Evolutionary conservation across 2,797 vertebrate genomes (phyloP).

Genomic region (Vipera ursinii): DNA sequence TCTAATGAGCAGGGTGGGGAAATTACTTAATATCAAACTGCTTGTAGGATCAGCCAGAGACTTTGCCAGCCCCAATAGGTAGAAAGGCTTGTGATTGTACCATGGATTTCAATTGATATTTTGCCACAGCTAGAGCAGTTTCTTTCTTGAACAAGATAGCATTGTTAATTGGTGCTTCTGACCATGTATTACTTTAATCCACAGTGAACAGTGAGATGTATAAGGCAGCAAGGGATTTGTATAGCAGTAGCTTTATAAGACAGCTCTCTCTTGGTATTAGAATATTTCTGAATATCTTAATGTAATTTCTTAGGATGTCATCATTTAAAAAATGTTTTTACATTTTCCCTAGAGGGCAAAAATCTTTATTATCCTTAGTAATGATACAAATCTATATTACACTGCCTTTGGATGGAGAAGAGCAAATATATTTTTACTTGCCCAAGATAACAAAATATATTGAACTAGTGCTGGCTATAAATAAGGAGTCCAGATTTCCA

Average conservation of each 20-base stretch:
- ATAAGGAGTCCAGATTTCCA: not conserved
- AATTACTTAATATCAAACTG: not conserved
- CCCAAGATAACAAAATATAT: not conserved
- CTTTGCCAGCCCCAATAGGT: not conserved
- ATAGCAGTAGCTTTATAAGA: not conserved
- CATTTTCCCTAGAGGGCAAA: not conserved
- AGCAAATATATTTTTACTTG: not conserved
- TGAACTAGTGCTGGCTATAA: not conserved
- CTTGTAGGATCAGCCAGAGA: not conserved
- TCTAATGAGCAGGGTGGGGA: not conserved
- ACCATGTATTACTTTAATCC: not conserved
- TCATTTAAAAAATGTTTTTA: not conserved
- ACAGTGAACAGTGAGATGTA: too few relatives aligned
- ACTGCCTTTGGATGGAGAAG: not conserved
- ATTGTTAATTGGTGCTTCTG: not conserved
- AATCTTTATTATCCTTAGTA: not conserved
- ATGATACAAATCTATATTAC: not conserved
- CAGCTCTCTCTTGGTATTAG: not conserved
- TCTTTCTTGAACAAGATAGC: not conserved
- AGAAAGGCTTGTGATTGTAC: not conserved
- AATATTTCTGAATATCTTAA: not conserved
- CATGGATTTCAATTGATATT: too few relatives aligned
- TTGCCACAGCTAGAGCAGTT: not conserved
- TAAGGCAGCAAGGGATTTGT: not conserved
- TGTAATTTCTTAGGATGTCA: not conserved